Percentiles rank a stretch among this genome's conserved stretches.
phyloP scores from a whole-genome alignment of 53 echinoderm and acorn worm genomes.

The Echinarachnius parma region DNA sequence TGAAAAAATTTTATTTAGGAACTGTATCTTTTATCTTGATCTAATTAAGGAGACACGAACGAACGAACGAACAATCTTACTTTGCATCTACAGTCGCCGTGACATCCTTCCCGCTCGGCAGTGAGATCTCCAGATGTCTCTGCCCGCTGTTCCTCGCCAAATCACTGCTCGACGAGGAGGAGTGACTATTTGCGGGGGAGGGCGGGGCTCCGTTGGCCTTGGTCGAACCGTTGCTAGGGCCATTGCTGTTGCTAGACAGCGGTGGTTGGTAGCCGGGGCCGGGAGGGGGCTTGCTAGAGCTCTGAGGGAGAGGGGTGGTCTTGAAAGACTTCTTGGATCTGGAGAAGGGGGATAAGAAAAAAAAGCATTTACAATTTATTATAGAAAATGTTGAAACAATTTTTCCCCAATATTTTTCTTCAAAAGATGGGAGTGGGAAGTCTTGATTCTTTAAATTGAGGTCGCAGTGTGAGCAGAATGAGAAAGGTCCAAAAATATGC shows the following conservation, averaged over 20 bases:
- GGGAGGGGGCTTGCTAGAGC: constrained; percentile 5
- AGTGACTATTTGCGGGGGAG: constrained; percentile 17
- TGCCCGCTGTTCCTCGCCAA: constrained; percentile 28
- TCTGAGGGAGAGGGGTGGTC: constrained; percentile 7
- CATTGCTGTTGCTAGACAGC: background rate
- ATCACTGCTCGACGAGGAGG: constrained; percentile 25
- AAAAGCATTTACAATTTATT: background rate
- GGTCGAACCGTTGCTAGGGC: constrained; percentile 29
- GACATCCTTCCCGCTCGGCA: constrained; percentile 66
- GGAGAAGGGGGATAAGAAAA: background rate
- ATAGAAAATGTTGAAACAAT: no score
- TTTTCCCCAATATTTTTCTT: no score
- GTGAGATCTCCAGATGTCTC: constrained; percentile 52
- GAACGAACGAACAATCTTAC: no score
- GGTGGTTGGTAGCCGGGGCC: background rate
- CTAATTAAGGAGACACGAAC: background rate
- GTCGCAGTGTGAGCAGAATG: no score
- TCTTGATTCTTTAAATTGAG: no score
- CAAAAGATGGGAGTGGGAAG: no score
- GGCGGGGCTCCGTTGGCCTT: constrained; percentile 38
- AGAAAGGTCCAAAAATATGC: no score
- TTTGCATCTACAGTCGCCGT: constrained; percentile 74
- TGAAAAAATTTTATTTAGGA: no score
- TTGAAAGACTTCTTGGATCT: constrained; percentile 44
- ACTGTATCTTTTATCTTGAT: no score